Conservation (phyloP, 2,113 vertebrate species). For the Strix uralensis region DNA sequence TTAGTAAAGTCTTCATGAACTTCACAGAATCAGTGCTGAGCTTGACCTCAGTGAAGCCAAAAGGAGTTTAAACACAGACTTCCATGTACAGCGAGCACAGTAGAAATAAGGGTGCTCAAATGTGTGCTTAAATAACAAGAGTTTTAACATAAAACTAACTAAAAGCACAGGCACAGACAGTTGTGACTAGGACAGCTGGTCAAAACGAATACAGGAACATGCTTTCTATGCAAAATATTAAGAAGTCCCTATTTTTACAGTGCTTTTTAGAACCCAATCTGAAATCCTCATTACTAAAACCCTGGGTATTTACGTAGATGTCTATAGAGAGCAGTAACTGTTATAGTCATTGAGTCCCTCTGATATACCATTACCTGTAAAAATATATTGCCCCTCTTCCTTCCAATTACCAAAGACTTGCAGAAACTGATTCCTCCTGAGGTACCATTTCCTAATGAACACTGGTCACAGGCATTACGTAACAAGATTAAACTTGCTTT, state of each 20-base stretch:
- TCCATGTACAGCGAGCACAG: neutral
- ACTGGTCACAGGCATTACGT: neutral
- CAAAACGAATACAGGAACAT: neutral
- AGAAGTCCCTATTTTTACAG: neutral
- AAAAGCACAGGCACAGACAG: neutral
- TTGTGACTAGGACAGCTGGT: neutral
- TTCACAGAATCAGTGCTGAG: neutral
- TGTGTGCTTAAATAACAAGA: neutral
- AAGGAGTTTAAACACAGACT: neutral
- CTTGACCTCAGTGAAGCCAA: neutral
- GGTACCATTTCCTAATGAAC: neutral
- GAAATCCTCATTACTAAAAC: neutral
- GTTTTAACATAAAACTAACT: neutral
- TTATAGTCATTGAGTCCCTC: neutral
- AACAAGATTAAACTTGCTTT: neutral
- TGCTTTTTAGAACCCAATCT: neutral
- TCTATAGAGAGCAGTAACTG: neutral
- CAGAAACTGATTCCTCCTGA: neutral
- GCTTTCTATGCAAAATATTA: neutral
- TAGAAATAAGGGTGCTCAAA: neutral
- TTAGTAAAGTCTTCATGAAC: neutral
- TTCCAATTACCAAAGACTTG: neutral
- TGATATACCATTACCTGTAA: neutral
- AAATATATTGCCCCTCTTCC: neutral
- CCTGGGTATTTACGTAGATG: neutral